Percentiles rank a stretch among this genome's conserved stretches.
Conservation (phyloP, 2,888 invertebrate genomes). For the Germaria angustata region DNA sequence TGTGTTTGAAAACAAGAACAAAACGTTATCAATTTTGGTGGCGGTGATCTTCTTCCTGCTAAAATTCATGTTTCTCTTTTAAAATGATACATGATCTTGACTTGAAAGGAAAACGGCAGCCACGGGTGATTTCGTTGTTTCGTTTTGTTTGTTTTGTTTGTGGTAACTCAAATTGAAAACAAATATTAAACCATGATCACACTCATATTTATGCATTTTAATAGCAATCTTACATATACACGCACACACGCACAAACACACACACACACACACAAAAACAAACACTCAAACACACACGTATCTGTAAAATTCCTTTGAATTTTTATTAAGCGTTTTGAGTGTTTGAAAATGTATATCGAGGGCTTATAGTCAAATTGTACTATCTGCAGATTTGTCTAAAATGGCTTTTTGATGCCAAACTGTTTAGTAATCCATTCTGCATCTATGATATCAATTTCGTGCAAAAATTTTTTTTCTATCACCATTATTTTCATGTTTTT, state of each 20-base stretch:
- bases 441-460: no score
- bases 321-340: no score
- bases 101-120: background rate
- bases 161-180: slow-evolving; percentile 9
- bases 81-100: slow-evolving; percentile 21
- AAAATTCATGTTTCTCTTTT: background rate
- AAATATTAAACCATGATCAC: slow-evolving; percentile 15
- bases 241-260: no score
- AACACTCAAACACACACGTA: no score
- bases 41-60: background rate
- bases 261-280: no score
- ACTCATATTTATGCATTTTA: slow-evolving; percentile 23
- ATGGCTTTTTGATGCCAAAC: no score
- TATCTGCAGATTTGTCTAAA: no score
- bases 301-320: slow-evolving; percentile 26
- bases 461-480: no score
- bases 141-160: background rate
- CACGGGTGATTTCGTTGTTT: background rate
- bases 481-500: no score
- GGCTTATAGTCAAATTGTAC: no score
- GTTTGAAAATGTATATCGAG: no score
- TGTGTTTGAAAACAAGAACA: slow-evolving; percentile 15
- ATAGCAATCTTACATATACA: background rate
- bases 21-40: slow-evolving; percentile 35
- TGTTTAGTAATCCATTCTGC: no score